Evolutionary conservation across 1,140 invertebrate genomes (phyloP).

Genomic region (Neodiprion pinetum): DNA sequence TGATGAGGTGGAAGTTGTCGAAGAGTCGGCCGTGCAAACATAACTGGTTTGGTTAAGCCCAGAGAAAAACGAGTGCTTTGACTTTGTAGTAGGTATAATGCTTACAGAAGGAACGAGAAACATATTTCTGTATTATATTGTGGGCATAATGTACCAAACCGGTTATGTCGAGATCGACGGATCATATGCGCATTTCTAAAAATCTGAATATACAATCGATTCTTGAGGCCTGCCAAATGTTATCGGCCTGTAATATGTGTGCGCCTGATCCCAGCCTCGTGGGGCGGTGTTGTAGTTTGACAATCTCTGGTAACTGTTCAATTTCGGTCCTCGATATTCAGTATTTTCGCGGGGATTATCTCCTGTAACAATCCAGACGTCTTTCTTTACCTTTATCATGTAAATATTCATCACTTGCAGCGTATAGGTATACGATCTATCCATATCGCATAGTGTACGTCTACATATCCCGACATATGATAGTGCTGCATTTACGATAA

Average conservation of each 20-base stretch:
- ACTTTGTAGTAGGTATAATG: too few species aligned
- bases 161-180: not conserved
- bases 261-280: constrained; percentile 76
- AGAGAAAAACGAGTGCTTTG: too few species aligned
- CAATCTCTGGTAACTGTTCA: constrained; percentile 56
- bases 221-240: constrained; percentile 66
- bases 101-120: not conserved
- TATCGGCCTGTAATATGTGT: constrained; percentile 72
- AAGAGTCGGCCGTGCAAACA: too few species aligned
- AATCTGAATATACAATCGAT: constrained; percentile 69
- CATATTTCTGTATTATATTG: not conserved
- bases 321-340: constrained; percentile 54
- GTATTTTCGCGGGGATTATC: constrained; percentile 41
- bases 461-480: too few species aligned
- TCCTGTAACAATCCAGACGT: constrained; percentile 35
- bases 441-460: too few species aligned
- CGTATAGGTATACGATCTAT: constrained; percentile 14
- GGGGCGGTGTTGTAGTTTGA: constrained; percentile 81
- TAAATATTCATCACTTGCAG: too few species aligned
- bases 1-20: too few species aligned
- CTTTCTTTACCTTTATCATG: constrained; percentile 4
- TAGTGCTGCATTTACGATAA: too few species aligned
- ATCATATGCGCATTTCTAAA: constrained; percentile 52
- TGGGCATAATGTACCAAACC: too few species aligned
- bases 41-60: too few species aligned